Evolutionary conservation across 1,140 invertebrate species (phyloP).

Genomic region (Nilaparvata lugens): DNA sequence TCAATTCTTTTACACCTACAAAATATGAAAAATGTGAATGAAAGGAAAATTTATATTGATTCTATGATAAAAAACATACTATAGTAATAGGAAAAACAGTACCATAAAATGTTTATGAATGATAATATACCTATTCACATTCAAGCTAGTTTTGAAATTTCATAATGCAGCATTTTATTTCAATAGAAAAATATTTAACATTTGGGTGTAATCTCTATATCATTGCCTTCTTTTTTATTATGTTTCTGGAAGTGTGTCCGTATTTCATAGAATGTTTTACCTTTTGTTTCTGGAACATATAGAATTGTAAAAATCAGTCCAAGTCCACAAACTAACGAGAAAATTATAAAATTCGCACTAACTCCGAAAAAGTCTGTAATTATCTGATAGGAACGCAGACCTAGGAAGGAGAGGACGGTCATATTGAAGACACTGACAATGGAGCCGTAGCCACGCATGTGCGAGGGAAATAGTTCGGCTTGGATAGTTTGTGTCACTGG

Average conservation of each 20-base stretch:
- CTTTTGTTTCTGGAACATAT: constrained; percentile 72
- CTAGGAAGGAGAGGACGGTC: constrained; percentile 40
- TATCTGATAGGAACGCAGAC: constrained; percentile 62
- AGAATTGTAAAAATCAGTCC: constrained; percentile 49
- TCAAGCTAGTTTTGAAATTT: too few relatives aligned
- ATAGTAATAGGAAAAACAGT: too few relatives aligned
- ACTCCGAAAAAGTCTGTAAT: constrained; percentile 49
- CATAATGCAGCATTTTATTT: too few relatives aligned
- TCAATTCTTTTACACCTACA: too few relatives aligned
- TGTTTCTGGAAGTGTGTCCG: constrained; percentile 23
- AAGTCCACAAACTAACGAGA: constrained; percentile 49
- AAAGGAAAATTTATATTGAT: too few relatives aligned
- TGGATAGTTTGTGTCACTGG: constrained; percentile 21
- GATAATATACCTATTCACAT: too few relatives aligned
- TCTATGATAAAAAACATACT: too few relatives aligned
- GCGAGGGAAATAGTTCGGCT: constrained; percentile 20
- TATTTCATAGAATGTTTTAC: constrained; percentile 65
- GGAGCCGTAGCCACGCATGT: constrained; percentile 17
- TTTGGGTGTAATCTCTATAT: too few relatives aligned
- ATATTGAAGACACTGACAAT: constrained; percentile 18
- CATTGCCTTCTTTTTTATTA: too few relatives aligned
- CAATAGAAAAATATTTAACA: too few relatives aligned
- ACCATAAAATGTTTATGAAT: too few relatives aligned
- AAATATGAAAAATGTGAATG: too few relatives aligned
- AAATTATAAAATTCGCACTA: constrained; percentile 69